Evolutionary conservation across 2,797 vertebrate species (phyloP).

Genomic region (Acrossocheilus fasciatus): DNA sequence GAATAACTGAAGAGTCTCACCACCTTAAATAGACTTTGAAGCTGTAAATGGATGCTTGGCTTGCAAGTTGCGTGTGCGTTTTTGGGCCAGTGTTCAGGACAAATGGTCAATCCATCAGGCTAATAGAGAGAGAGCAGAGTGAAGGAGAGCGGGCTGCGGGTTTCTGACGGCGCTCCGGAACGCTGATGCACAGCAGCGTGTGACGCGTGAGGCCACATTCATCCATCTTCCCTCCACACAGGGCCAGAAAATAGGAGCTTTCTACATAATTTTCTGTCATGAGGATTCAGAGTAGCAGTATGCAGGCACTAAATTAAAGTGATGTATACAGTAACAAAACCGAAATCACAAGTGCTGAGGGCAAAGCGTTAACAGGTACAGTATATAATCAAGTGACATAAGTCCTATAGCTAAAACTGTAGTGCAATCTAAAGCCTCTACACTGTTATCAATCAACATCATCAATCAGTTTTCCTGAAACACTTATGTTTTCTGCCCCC

Average conservation of each 20-base stretch:
- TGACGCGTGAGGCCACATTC: constrained; percentile 54
- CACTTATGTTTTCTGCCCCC: not conserved
- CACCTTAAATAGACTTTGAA: constrained; percentile 40
- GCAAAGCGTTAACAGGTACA: not conserved
- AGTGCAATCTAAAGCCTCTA: not conserved
- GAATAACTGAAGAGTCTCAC: constrained; percentile 43
- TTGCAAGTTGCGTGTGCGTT: constrained; percentile 38
- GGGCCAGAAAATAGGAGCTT: constrained; percentile 30
- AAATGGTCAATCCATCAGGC: constrained; percentile 63
- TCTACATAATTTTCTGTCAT: constrained; percentile 55
- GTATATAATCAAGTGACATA: not conserved
- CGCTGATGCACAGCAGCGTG: constrained; percentile 49
- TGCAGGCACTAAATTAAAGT: constrained; percentile 46
- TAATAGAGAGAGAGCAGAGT: constrained; percentile 54
- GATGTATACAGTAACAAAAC: constrained; percentile 29
- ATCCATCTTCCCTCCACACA: constrained; percentile 49
- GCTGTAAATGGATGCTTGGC: constrained; percentile 47
- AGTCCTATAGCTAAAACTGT: not conserved
- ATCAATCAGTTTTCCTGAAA: not conserved
- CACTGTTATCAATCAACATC: not conserved
- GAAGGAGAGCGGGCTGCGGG: constrained; percentile 22
- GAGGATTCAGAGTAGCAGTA: constrained; percentile 38
- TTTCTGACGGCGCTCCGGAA: constrained; percentile 45
- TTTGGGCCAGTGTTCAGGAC: constrained; percentile 52
- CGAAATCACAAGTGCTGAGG: not conserved